These are phyloP conservation scores for Apotomis capreana DNA, from an alignment of 2,888 invertebrate genomes.

Conservation along the genomic window DNA sequence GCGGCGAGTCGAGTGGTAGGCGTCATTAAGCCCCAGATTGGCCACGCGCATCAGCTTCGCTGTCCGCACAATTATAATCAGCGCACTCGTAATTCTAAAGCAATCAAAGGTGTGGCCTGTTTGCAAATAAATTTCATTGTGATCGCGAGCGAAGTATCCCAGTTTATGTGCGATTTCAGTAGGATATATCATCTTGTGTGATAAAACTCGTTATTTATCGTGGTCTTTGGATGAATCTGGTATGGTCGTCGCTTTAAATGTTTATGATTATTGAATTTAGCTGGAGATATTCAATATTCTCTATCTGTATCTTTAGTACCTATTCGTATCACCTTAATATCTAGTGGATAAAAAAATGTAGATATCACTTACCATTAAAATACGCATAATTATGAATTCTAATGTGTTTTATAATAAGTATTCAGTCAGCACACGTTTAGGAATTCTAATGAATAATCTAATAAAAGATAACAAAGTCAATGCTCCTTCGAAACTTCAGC, in stretches of 20 bases:
- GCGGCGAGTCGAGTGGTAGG: constrained; percentile 59
- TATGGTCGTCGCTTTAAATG: constrained; percentile 11
- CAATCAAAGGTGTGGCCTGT: constrained; percentile 76
- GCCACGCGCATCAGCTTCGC: constrained; percentile 80
- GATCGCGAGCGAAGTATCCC: constrained; percentile 36
- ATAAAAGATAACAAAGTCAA: constrained; percentile 27
- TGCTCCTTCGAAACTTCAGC: constrained; percentile 31
- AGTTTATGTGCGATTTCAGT: constrained; percentile 38
- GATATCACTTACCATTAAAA: too few relatives aligned
- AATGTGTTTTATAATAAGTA: not conserved
- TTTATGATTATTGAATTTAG: constrained; percentile 15
- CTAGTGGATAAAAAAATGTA: too few relatives aligned
- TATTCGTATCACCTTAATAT: too few relatives aligned
- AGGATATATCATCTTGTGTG: constrained; percentile 25
- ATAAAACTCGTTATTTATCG: constrained; percentile 23
- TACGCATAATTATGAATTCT: too few relatives aligned
- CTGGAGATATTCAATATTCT: not conserved
- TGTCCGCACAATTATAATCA: constrained; percentile 83
- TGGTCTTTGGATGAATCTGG: constrained; percentile 19
- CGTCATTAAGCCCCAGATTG: constrained; percentile 76
- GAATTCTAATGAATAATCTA: constrained; percentile 14
- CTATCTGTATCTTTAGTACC: not conserved
- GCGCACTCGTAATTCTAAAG: constrained; percentile 80
- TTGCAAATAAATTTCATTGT: constrained; percentile 58
- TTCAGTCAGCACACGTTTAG: not conserved